These are phyloP conservation scores for Papilio protenor DNA, from an alignment of 2,888 invertebrate genomes.

Conservation along the genomic window DNA sequence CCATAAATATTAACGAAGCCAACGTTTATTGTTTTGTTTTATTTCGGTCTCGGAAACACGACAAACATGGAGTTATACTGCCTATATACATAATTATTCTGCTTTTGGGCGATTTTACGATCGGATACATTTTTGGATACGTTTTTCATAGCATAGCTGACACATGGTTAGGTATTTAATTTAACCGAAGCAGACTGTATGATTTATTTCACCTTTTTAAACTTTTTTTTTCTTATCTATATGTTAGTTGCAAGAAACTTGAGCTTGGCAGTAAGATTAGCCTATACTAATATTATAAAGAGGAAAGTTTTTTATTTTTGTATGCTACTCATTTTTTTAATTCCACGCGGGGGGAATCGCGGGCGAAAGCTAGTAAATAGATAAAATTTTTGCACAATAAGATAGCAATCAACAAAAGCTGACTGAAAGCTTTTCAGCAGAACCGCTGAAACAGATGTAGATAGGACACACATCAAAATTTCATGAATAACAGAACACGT, in stretches of 20 bases:
- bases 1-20: constrained; percentile 47
- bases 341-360: no score
- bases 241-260: no score
- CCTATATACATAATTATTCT: no score
- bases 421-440: constrained; percentile 34
- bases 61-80: constrained; percentile 50
- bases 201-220: not conserved
- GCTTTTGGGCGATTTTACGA: constrained; percentile 49
- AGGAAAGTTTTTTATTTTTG: no score
- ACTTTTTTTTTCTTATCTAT: not conserved
- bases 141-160: not conserved
- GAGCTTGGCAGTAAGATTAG: no score
- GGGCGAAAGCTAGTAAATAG: no score
- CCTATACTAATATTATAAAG: no score
- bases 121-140: constrained; percentile 31
- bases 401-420: constrained; percentile 53
- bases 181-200: not conserved
- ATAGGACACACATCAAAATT: constrained; percentile 58
- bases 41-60: constrained; percentile 41
- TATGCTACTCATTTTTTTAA: no score
- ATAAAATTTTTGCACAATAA: constrained; percentile 18
- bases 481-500: constrained; percentile 74
- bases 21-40: constrained; percentile 43
- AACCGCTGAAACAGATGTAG: constrained; percentile 42
- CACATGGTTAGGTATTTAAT: not conserved